Base-by-base conservation (phyloP, 2,888 invertebrate species). In the Empis livida region DNA sequence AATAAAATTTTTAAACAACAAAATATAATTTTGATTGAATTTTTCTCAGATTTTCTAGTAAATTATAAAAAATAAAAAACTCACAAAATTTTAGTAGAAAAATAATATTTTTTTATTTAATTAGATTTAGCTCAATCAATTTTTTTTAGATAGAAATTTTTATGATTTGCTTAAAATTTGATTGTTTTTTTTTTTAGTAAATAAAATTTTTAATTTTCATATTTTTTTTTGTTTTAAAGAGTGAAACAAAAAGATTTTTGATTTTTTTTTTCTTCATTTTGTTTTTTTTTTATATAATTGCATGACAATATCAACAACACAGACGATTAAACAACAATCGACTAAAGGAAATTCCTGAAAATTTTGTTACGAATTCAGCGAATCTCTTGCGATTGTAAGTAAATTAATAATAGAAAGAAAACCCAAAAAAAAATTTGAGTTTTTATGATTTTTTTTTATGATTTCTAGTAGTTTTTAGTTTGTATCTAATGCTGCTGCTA, bases 371-470 rank as follows among this genome's bases (percentile, higher is more conserved):
- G 65, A 81, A 82, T 68, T 82, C 84, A 79, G 80, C 83, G 61
- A 84, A 84, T 66, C 79, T 91, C 56, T 80, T 85, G 64, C 75
- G 89, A 74, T 76, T 91, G 91, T 91, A 79, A 90, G 90, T 89
- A 49, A 42, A 23, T n/a, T 41, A 27, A 27, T 6, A 27, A 27
- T 6, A 27, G 8, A 27, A 27, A 20, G 5, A 20, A 20, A 20
- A 20, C 20, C 16, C 11, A 38, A 17, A 16, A 17, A 38, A 32
- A 35, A 35, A 35, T 14, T 14, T n/a, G 13, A 35, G 16, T 38
- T 38, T n/a, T 38, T 38, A 15, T 13, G 20, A 20, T 27, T 27
- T 27, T n/a, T n/a, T n/a, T n/a, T 27, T 8, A 27, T 37, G 14
- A 14, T 14, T 37, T 37, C 13, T 10, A 4, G 10, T 37, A 37